A percentile compares a stretch with the other conserved stretches of the same genome.
These are phyloP conservation scores for Monarcha castaneiventris DNA, from an alignment of 2,113 vertebrate genomes.

Conservation along the genomic window DNA sequence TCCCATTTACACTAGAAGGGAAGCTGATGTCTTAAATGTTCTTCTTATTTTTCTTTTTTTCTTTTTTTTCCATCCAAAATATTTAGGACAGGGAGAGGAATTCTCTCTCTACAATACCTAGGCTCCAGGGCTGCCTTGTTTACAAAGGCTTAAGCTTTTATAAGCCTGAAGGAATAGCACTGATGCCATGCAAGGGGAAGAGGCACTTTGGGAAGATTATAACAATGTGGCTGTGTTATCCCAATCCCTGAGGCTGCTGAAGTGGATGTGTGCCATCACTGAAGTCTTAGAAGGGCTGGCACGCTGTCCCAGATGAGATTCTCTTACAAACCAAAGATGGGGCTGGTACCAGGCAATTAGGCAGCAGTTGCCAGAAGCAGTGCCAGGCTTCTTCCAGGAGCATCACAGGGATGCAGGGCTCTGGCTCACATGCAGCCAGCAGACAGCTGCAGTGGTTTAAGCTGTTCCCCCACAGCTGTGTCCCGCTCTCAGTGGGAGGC, in stretches of 20 bases:
- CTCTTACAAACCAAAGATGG: background rate
- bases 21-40: background rate
- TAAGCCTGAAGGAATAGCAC: background rate
- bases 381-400: background rate
- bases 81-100: background rate
- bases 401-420: background rate
- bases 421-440: background rate
- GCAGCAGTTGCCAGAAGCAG: background rate
- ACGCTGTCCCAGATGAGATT: background rate
- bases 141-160: background rate
- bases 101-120: background rate
- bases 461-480: background rate
- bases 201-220: background rate
- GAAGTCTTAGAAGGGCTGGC: background rate
- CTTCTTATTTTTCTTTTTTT: fast-evolving
- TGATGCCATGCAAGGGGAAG: background rate
- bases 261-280: background rate
- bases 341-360: background rate
- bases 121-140: background rate
- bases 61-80: background rate
- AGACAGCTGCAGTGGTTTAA: background rate
- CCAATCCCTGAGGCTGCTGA: background rate
- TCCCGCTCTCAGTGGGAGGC: background rate
- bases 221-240: background rate
- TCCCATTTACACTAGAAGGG: background rate